A percentile compares a stretch with the other conserved stretches of the same genome.
These are phyloP conservation scores for Syngnathus scovelli DNA, from an alignment of 2,113 vertebrate genomes.

Conservation along the genomic window DNA sequence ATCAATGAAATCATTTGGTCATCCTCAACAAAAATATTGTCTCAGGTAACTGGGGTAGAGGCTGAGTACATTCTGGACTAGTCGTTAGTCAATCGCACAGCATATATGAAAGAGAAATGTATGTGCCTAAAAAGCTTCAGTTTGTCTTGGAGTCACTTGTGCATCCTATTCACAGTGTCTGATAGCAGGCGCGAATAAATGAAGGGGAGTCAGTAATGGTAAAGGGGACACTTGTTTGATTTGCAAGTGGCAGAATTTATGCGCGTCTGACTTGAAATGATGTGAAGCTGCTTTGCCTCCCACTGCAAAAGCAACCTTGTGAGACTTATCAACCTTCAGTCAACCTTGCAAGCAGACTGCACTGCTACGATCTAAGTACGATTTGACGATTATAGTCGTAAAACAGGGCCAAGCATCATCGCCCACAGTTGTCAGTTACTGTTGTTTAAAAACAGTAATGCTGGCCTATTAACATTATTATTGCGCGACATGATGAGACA, in stretches of 20 bases:
- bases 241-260: slow-evolving; percentile 34
- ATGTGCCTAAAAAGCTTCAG: background rate
- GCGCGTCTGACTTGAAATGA: slow-evolving; percentile 25
- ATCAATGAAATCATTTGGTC: too few relatives aligned
- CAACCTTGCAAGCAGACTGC: slow-evolving; percentile 22
- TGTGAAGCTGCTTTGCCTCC: slow-evolving; percentile 8
- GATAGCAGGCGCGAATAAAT: slow-evolving; percentile 5
- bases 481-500: background rate
- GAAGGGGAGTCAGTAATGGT: slow-evolving; percentile 5
- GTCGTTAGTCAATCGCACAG: too few relatives aligned
- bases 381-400: background rate
- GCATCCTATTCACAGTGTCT: background rate
- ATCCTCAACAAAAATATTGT: too few relatives aligned
- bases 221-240: slow-evolving; percentile 6
- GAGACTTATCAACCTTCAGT: slow-evolving; percentile 18
- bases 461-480: background rate
- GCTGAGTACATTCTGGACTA: too few relatives aligned
- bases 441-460: slow-evolving; percentile 9
- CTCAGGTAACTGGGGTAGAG: too few relatives aligned
- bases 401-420: background rate
- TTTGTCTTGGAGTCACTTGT: background rate
- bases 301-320: slow-evolving; percentile 7
- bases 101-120: too few relatives aligned
- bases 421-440: slow-evolving; percentile 7
- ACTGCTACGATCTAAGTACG: slow-evolving; percentile 7